These are phyloP conservation scores for Oscheius sp. DNA, from an alignment of 1,140 invertebrate genomes.

Conservation along the genomic window DNA sequence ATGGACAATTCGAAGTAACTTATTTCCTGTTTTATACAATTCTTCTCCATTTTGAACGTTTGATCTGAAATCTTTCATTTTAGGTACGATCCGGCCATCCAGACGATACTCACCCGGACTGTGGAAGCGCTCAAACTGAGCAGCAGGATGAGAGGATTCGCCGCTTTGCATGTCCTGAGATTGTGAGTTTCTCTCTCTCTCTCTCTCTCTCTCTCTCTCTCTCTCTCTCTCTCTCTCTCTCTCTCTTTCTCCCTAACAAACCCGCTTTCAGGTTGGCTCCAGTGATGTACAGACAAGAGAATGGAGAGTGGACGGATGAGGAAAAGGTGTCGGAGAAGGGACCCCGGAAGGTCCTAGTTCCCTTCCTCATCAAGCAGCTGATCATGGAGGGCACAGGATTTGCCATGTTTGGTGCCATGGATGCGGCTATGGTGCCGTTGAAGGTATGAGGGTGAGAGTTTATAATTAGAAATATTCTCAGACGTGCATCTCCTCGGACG, in stretches of 20 bases:
- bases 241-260: neutral
- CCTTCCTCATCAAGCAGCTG: neutral
- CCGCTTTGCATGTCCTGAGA: neutral
- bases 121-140: neutral
- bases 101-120: neutral
- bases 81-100: neutral
- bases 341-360: neutral
- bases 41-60: too few species aligned
- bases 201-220: neutral
- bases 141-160: neutral
- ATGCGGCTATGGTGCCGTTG: neutral
- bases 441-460: neutral
- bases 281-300: neutral
- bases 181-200: neutral
- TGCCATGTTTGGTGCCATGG: neutral
- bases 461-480: neutral
- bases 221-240: neutral
- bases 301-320: conserved; percentile 2
- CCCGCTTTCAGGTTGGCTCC: neutral
- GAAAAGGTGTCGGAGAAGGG: neutral
- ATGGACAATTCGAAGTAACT: too few species aligned
- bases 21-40: too few species aligned
- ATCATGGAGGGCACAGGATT: neutral
- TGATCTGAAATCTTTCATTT: too few species aligned
- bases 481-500: neutral